Evolutionary conservation across 2,888 invertebrate genomes (phyloP).

Genomic region (Prosopocoilus inquinatus): DNA sequence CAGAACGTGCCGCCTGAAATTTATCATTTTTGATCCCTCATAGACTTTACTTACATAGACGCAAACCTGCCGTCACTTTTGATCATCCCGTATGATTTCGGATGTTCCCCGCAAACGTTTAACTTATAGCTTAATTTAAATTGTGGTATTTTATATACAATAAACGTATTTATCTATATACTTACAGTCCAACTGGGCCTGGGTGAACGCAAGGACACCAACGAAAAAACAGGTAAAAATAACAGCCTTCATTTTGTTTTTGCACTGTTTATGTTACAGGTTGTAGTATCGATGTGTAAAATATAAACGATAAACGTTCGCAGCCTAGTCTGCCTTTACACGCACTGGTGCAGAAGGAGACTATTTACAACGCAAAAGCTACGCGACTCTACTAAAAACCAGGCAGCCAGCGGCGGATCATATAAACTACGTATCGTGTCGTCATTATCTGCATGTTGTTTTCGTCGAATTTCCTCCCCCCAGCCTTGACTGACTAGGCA

Average conservation of each 20-base stretch:
- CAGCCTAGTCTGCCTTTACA: conserved; percentile 70
- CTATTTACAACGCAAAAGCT: conserved; percentile 35
- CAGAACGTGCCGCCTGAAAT: too few species aligned
- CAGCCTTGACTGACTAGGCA: conserved; percentile 24
- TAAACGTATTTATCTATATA: too few species aligned
- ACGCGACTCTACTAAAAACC: conserved; percentile 23
- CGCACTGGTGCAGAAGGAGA: conserved; percentile 90
- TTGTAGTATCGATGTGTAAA: neutral
- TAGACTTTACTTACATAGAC: too few species aligned
- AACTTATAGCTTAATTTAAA: too few species aligned
- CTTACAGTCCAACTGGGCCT: conserved; percentile 68
- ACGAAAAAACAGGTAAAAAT: conserved; percentile 55
- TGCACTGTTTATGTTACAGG: neutral
- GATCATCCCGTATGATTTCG: too few species aligned
- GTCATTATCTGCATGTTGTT: too few species aligned
- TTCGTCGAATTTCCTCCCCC: conserved; percentile 10
- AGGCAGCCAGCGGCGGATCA: conserved; percentile 10
- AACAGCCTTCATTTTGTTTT: conserved; percentile 57
- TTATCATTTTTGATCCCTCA: too few species aligned
- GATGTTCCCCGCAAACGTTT: too few species aligned
- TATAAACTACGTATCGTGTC: too few species aligned
- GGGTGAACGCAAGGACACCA: conserved; percentile 48
- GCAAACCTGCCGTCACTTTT: too few species aligned
- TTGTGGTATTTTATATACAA: too few species aligned
- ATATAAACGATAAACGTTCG: conserved; percentile 5